Evolutionary conservation across 2,113 vertebrate genomes (phyloP).

Genomic region (Siniperca chuatsi): DNA sequence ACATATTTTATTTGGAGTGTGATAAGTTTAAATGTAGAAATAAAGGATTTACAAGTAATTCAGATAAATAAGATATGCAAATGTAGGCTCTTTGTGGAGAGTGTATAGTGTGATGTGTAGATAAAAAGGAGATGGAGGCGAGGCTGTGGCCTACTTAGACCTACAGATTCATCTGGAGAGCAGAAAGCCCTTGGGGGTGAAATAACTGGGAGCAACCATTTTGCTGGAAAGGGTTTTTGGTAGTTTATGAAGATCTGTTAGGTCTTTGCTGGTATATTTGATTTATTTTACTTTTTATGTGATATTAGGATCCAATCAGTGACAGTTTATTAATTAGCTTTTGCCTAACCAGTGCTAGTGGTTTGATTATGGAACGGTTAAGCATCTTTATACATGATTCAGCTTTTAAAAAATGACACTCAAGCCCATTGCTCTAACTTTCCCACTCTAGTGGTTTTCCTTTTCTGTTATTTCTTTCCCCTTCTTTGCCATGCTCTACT

Average conservation of each 20-base stretch:
- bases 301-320: not conserved
- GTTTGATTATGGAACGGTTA: not conserved
- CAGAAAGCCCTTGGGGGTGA: conserved; percentile 37
- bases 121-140: conserved; percentile 29
- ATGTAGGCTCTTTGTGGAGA: not conserved
- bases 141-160: conserved; percentile 71
- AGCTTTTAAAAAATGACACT: not conserved
- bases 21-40: not conserved
- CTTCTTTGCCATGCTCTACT: not conserved
- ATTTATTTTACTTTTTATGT: not conserved
- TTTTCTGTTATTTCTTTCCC: not conserved
- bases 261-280: not conserved
- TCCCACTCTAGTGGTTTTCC: not conserved
- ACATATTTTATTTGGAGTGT: not conserved
- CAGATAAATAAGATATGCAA: not conserved
- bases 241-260: conserved; percentile 18
- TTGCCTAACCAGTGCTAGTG: not conserved
- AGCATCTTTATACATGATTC: not conserved
- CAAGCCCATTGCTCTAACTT: not conserved
- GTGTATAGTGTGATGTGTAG: conserved; percentile 16
- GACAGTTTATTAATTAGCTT: not conserved
- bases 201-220: conserved; percentile 44
- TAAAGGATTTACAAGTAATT: not conserved
- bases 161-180: conserved; percentile 65
- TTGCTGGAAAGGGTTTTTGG: conserved; percentile 41